Base-by-base conservation (phyloP, 64 coral and sea anemone species). In the Montipora capricornis region DNA sequence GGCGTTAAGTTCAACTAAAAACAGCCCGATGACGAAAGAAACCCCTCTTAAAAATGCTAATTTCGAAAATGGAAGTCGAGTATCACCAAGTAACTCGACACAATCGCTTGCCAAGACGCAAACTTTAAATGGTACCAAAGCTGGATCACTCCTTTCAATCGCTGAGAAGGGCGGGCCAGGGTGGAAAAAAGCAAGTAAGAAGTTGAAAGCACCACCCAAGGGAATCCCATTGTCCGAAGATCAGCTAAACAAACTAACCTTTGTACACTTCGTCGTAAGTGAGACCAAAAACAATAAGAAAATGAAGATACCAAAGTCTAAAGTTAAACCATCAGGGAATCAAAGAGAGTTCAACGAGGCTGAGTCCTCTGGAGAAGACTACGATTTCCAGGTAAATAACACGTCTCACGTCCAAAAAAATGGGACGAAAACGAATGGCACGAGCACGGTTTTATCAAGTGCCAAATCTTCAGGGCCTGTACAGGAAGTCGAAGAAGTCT, bases 241-340 rank as follows among this genome's bases (percentile, higher is more conserved):
- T 13, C 60, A 49, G 44, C 45, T 44, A 10, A 84, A 69, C 12
- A 69, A 84, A 15, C 60, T 44, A 7, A 69, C 16, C 8, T 84
- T 84, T 62, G 82, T 84, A 14, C 60, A 68, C 62, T 84, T 70
- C 44, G 44, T 84, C 7, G 44, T 69, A 69, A 70, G 11, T 5
- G 57, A 83, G 60, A 83, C 57, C 2, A 50, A 78, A 17, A 45
- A 70, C 44, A 37, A 44, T 44, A 84, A 84, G 62, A 84, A 84
- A 48, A 49, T 7, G 26, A 19, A 68, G n/a, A 8, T 49, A 2
- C 37, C 16, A 26, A 49, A 19, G 14, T 47, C 44, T 0, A 84
- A 84, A 68, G 46, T 8, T 44, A 45, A 84, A 20, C 62, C 82
- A 9, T 47, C 60, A 19, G 3, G 58, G 44, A 84, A 70, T 11